phyloP scores from a whole-genome alignment of 2,888 invertebrate species.

The Sthenelais limicola region DNA sequence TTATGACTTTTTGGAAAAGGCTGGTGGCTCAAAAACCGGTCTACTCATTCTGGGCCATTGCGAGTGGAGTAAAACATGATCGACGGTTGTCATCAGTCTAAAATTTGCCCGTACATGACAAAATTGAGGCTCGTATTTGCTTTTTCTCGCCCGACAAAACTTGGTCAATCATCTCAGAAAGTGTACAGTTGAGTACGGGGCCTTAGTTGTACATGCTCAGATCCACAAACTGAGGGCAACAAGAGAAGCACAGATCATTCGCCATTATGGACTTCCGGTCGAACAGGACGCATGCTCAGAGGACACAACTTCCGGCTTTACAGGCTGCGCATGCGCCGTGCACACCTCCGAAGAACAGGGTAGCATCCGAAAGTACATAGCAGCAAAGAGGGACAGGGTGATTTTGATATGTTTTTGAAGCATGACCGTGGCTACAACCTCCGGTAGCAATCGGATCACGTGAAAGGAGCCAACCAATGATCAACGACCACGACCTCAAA shows the following conservation, averaged over 20 bases:
- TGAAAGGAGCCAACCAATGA: slow-evolving; percentile 22
- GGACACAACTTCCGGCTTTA: slow-evolving; percentile 30
- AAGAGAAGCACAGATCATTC: slow-evolving; percentile 27
- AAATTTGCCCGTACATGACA: too few relatives aligned
- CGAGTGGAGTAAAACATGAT: too few relatives aligned
- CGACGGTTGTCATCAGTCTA: too few relatives aligned
- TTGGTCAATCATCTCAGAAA: too few relatives aligned
- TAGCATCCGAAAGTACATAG: slow-evolving; percentile 14
- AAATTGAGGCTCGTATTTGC: too few relatives aligned
- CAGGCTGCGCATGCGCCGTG: slow-evolving; percentile 30
- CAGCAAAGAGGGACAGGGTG: slow-evolving; percentile 17
- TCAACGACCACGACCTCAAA: slow-evolving; percentile 33
- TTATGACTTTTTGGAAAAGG: too few relatives aligned
- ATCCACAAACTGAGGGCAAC: too few relatives aligned
- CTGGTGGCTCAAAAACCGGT: too few relatives aligned
- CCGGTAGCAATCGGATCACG: background rate
- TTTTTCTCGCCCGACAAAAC: too few relatives aligned
- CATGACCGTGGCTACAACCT: background rate
- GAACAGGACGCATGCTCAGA: slow-evolving; percentile 28
- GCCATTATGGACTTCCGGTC: slow-evolving; percentile 14
- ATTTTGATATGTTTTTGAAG: background rate
- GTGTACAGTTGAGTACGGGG: too few relatives aligned
- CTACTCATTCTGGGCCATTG: too few relatives aligned
- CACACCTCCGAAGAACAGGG: slow-evolving; percentile 30
- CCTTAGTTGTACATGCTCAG: too few relatives aligned